These are phyloP conservation scores for Homarus americanus DNA, from an alignment of 1,140 invertebrate species.

Conservation along the genomic window DNA sequence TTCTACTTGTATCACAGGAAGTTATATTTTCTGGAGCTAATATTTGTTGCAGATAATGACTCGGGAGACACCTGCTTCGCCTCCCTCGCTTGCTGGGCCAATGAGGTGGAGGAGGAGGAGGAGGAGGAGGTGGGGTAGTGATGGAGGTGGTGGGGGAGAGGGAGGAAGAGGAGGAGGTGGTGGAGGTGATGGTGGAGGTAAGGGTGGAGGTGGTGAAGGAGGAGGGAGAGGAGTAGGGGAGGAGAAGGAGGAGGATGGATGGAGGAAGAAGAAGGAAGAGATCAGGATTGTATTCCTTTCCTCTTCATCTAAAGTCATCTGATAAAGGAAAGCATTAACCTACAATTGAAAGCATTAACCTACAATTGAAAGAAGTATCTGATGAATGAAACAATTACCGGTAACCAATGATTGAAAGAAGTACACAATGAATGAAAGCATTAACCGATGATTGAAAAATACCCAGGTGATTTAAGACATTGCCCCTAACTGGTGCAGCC, in stretches of 20 bases:
- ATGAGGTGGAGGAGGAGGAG: not conserved
- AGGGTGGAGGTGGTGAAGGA: not conserved
- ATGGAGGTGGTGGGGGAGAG: not conserved
- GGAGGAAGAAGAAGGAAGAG: too few species aligned
- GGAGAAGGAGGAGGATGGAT: not conserved
- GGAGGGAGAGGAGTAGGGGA: not conserved
- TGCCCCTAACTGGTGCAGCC: too few species aligned
- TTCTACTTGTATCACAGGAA: not conserved
- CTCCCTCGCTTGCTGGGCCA: not conserved
- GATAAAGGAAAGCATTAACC: too few species aligned
- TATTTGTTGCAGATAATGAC: not conserved
- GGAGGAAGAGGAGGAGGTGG: not conserved
- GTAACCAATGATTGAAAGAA: too few species aligned
- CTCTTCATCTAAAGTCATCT: too few species aligned
- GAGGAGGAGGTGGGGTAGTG: not conserved
- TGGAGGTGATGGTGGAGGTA: not conserved
- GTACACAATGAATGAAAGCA: too few species aligned
- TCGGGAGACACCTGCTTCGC: not conserved
- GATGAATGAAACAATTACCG: too few species aligned
- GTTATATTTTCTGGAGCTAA: not conserved
- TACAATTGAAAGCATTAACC: too few species aligned
- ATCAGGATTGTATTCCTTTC: too few species aligned
- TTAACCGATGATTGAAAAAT: too few species aligned
- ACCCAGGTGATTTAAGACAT: too few species aligned
- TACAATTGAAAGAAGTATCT: too few species aligned